Conservation (phyloP, 2,797 vertebrate species). For the Malurus leucopterus region DNA sequence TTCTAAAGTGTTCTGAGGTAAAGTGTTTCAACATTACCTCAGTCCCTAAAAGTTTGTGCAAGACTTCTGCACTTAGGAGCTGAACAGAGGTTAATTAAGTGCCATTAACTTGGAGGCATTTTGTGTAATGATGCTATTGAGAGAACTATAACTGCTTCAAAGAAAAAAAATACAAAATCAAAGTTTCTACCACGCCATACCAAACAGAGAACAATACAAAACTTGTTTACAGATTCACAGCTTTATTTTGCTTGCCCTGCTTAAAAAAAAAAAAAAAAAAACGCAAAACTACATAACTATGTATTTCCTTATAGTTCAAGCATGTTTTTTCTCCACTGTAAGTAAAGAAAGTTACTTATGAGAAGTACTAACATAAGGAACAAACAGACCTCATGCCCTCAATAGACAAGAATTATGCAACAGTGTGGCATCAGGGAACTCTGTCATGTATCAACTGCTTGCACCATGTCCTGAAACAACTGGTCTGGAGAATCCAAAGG, state of each 20-base stretch:
- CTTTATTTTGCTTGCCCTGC: accelerated
- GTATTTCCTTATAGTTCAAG: not conserved
- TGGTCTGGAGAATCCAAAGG: not conserved
- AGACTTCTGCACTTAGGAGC: not conserved
- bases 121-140: not conserved
- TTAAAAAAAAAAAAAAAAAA: not conserved
- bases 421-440: not conserved
- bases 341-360: not conserved
- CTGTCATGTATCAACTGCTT: not conserved
- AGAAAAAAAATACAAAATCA: not conserved
- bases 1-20: not conserved
- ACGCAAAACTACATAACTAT: not conserved
- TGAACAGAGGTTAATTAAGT: not conserved
- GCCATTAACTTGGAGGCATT: not conserved
- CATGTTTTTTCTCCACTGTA: not conserved
- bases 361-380: not conserved
- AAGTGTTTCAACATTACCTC: not conserved
- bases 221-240: not conserved
- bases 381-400: not conserved
- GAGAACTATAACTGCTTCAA: not conserved
- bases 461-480: not conserved
- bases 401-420: not conserved
- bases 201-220: not conserved
- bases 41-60: not conserved
- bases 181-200: not conserved